Percentiles rank a stretch among this genome's conserved stretches.
These are phyloP conservation scores for Boulengeromyrus knoepffleri DNA, from an alignment of 2,113 vertebrate species.

Conservation along the genomic window DNA sequence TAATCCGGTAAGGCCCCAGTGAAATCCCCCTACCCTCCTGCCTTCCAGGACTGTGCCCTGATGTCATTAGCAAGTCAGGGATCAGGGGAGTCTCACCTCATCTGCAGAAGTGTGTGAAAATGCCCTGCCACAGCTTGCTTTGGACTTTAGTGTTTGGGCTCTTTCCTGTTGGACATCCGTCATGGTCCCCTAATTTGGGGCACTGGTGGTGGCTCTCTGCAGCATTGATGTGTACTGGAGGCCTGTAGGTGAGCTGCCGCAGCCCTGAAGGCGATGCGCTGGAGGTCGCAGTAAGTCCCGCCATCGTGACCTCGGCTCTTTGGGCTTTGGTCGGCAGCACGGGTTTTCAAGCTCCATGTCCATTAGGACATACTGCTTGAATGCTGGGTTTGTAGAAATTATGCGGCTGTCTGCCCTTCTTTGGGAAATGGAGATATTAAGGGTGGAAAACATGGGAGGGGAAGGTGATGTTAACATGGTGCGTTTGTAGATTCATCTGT, in stretches of 20 bases:
- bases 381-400: background rate
- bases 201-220: background rate
- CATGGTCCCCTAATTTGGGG: background rate
- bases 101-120: background rate
- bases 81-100: background rate
- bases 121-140: background rate
- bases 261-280: background rate
- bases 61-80: background rate
- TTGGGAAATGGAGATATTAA: background rate
- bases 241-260: background rate
- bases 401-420: background rate
- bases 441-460: background rate
- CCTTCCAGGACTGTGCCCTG: background rate
- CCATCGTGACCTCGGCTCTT: background rate
- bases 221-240: background rate
- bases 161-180: background rate
- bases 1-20: conserved; percentile 3
- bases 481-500: background rate
- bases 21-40: background rate
- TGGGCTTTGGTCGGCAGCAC: background rate
- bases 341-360: background rate
- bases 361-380: background rate
- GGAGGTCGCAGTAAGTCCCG: background rate
- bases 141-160: background rate
- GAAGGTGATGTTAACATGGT: background rate